phyloP scores from a whole-genome alignment of 2,888 invertebrate species.

The Chirona hameri region DNA sequence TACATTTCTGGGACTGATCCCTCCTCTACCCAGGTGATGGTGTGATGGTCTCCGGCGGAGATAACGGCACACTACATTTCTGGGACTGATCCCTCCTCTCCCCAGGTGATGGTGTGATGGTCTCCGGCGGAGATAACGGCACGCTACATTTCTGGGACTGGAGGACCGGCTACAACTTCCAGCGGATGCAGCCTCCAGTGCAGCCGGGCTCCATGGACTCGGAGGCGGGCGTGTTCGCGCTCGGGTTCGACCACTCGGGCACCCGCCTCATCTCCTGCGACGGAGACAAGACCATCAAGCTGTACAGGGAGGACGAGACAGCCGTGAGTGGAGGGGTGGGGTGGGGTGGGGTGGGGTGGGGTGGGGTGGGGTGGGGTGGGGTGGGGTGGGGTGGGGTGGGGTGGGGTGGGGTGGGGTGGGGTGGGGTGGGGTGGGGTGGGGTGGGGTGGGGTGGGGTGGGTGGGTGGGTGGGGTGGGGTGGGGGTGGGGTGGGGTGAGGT shows the following conservation, averaged over 20 bases:
- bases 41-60: no score
- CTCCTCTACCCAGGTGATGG: no score
- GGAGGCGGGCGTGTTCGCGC: constrained; percentile 95
- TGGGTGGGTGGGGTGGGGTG: no score
- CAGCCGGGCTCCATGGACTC: constrained; percentile 99
- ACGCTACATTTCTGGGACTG: constrained; percentile 98
- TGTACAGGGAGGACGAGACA: constrained; percentile 94
- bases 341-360: no score
- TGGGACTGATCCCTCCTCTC: background rate
- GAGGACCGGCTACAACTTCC: constrained; percentile 98
- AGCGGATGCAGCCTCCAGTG: constrained; percentile 82
- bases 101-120: constrained; percentile 76
- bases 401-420: no score
- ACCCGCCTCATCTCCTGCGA: constrained; percentile 92
- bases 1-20: constrained; percentile 84
- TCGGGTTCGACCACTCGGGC: constrained; percentile 93
- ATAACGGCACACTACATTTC: no score
- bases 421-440: no score
- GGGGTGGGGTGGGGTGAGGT: no score
- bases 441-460: no score
- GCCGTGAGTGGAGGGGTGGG: constrained; percentile 55
- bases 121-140: constrained; percentile 98
- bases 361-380: no score
- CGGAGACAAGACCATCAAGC: constrained; percentile 98
- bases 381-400: no score